These are phyloP conservation scores for Tadarida brasiliensis DNA, from an alignment of 2,797 vertebrate species.

Conservation along the genomic window DNA sequence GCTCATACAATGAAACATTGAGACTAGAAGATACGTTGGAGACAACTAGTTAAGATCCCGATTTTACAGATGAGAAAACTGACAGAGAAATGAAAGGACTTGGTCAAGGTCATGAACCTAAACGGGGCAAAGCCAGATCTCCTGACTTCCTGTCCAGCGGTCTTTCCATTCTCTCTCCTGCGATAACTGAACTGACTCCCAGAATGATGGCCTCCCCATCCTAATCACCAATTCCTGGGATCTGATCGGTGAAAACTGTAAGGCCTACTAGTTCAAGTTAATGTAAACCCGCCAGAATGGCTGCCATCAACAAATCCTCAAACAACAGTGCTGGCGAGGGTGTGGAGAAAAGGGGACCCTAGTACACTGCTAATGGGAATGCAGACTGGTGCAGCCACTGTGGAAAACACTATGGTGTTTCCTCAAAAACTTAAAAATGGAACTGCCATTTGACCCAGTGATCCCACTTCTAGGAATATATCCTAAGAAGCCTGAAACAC, in stretches of 20 bases:
- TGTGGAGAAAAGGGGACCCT: no score
- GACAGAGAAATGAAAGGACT: background rate
- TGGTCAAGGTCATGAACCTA: background rate
- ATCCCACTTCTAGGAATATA: no score
- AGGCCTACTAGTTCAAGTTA: background rate
- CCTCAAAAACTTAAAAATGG: no score
- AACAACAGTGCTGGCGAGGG: no score
- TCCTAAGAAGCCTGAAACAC: no score
- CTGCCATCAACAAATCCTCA: no score
- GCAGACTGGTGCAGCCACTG: no score
- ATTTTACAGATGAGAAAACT: constrained; percentile 50
- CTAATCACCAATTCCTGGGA: background rate
- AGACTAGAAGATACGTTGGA: background rate
- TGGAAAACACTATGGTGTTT: no score
- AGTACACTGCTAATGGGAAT: no score
- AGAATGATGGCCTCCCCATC: background rate
- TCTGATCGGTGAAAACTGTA: background rate
- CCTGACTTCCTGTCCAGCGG: background rate
- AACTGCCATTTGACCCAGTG: no score
- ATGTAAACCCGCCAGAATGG: background rate
- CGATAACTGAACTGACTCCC: background rate
- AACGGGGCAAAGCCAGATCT: background rate
- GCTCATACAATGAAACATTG: background rate
- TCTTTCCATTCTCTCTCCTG: background rate
- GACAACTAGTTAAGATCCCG: constrained; percentile 36